Evolutionary conservation across 2,888 invertebrate species (phyloP).

Genomic region (Dynastes grantii): DNA sequence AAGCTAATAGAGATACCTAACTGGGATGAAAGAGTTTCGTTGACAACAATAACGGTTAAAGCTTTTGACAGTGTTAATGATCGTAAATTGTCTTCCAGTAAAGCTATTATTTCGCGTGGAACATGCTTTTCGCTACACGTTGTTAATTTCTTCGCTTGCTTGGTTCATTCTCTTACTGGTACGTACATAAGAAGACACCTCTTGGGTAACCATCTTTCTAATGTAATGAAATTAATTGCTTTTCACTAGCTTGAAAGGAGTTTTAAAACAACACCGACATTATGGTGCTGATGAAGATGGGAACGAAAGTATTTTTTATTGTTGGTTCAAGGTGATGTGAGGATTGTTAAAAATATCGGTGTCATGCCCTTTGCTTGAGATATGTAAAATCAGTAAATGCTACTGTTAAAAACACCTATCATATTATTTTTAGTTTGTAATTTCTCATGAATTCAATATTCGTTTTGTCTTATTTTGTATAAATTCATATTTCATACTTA

Average conservation of each 20-base stretch:
- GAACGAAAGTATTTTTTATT: too few species aligned
- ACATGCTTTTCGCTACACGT: slow-evolving; percentile 6
- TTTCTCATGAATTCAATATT: too few species aligned
- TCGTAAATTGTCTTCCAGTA: neutral
- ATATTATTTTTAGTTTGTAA: too few species aligned
- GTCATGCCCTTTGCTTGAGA: too few species aligned
- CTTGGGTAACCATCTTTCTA: neutral
- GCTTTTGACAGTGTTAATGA: slow-evolving; percentile 14
- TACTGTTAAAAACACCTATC: too few species aligned
- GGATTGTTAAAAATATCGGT: too few species aligned
- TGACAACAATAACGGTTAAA: slow-evolving; percentile 13
- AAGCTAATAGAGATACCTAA: neutral
- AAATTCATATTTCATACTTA: too few species aligned
- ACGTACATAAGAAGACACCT: neutral
- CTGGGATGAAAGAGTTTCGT: neutral
- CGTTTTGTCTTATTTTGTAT: too few species aligned
- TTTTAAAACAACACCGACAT: too few species aligned
- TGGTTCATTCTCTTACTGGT: neutral
- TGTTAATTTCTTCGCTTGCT: slow-evolving; percentile 17
- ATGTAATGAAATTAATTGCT: slow-evolving; percentile 7
- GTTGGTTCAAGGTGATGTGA: too few species aligned
- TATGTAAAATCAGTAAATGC: too few species aligned
- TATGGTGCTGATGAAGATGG: too few species aligned
- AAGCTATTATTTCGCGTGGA: neutral
- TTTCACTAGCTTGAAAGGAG: neutral